phyloP scores from a whole-genome alignment of 2,888 invertebrate species.

The Willowsia nigromaculata region DNA sequence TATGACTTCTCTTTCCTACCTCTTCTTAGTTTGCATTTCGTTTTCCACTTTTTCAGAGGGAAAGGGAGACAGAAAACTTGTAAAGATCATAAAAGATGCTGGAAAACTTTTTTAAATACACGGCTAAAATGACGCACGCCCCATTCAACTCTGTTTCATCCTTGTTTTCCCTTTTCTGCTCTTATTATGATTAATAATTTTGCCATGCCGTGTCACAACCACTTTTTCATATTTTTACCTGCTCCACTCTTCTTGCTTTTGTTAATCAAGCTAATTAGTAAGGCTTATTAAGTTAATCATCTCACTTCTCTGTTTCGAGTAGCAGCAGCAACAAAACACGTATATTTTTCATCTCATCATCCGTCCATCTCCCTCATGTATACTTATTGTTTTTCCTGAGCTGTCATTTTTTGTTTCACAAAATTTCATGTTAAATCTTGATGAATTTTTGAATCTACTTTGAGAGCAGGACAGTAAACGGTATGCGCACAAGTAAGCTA shows the following conservation, averaged over 20 bases:
- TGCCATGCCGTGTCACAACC: slow-evolving; percentile 25
- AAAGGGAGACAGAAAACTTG: background rate
- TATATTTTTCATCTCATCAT: background rate
- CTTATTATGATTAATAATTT: background rate
- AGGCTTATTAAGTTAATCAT: slow-evolving; percentile 55
- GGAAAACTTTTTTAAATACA: slow-evolving; percentile 52
- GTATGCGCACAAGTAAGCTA: background rate
- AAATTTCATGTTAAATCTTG: background rate
- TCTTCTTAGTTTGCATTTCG: background rate
- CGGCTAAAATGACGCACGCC: background rate
- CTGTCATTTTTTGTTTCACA: background rate
- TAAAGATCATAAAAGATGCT: slow-evolving; percentile 52
- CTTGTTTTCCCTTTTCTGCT: background rate
- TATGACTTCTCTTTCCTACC: slow-evolving; percentile 58
- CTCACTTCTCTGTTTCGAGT: background rate
- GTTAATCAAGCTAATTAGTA: slow-evolving; percentile 71
- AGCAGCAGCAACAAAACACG: no score
- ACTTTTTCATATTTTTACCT: background rate
- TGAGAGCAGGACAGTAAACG: no score
- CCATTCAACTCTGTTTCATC: background rate
- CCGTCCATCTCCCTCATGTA: background rate
- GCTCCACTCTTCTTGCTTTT: slow-evolving; percentile 13
- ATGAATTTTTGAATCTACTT: slow-evolving; percentile 68
- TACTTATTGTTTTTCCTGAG: background rate
- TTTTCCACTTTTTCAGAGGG: background rate